phyloP scores from a whole-genome alignment of 2,888 invertebrate genomes.

The Podotricha telesiphe region DNA sequence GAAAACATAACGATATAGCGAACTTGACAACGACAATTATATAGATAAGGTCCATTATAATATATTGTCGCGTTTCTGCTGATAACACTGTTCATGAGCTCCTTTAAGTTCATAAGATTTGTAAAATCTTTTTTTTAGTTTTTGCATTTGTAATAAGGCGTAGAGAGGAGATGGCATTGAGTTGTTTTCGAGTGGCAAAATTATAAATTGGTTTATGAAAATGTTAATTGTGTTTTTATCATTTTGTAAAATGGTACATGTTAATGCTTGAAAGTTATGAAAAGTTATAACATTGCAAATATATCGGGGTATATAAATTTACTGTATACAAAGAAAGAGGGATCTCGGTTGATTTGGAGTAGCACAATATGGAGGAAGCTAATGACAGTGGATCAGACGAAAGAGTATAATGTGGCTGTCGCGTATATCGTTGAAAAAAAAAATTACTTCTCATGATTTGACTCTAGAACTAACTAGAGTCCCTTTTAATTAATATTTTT shows the following conservation, averaged over 20 bases:
- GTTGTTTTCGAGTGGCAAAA: background rate
- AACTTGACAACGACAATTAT: slow-evolving; percentile 11
- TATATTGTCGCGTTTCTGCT: slow-evolving; percentile 13
- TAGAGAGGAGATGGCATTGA: background rate
- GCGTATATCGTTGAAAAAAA: background rate
- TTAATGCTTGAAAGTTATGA: background rate
- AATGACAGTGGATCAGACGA: background rate
- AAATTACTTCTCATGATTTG: no score
- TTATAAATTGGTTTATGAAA: background rate
- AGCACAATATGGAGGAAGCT: background rate
- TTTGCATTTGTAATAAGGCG: background rate
- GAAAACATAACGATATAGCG: background rate
- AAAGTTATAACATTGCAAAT: background rate
- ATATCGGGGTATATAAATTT: no score
- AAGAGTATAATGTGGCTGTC: background rate
- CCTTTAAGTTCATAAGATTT: slow-evolving; percentile 18
- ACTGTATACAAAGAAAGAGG: no score
- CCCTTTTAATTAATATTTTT: background rate
- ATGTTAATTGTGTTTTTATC: background rate
- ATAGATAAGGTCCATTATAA: slow-evolving; percentile 23
- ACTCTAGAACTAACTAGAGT: no score
- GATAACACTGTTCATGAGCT: slow-evolving; percentile 7
- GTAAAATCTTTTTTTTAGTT: background rate
- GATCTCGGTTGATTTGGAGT: background rate
- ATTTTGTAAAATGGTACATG: background rate